phyloP scores from a whole-genome alignment of 2,113 vertebrate genomes.

The Heptranchias perlo region DNA sequence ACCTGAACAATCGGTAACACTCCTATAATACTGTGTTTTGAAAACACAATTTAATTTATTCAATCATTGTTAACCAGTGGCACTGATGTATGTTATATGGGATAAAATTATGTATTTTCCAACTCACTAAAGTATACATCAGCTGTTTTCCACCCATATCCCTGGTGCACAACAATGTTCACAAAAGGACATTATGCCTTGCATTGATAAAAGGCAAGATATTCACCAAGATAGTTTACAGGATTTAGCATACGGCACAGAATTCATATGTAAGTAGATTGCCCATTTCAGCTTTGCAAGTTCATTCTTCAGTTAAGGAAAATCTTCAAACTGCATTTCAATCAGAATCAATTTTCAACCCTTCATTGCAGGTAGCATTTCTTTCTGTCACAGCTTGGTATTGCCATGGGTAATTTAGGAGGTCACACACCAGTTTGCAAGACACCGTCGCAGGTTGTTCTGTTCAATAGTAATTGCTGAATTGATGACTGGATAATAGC shows the following conservation, averaged over 20 bases:
- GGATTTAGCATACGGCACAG: neutral
- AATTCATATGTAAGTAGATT: neutral
- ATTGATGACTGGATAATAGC: slow-evolving; percentile 93
- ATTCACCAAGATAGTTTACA: neutral
- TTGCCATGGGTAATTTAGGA: slow-evolving; percentile 55
- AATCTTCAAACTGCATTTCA: slow-evolving; percentile 48
- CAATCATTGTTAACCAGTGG: neutral
- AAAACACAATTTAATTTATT: neutral
- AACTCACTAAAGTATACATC: neutral
- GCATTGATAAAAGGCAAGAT: neutral
- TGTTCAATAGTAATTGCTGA: slow-evolving; percentile 60
- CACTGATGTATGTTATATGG: neutral
- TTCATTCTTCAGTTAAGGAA: neutral
- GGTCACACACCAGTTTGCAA: slow-evolving; percentile 55
- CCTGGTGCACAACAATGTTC: neutral
- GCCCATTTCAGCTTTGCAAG: neutral
- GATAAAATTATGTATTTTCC: too few species aligned
- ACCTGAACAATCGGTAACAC: neutral
- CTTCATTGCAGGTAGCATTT: slow-evolving; percentile 54
- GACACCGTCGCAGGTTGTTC: slow-evolving; percentile 69
- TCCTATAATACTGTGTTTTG: too few species aligned
- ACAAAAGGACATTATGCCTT: neutral
- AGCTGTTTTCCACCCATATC: neutral
- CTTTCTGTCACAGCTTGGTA: slow-evolving; percentile 59
- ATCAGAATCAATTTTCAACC: slow-evolving; percentile 51